These are phyloP conservation scores for Blastobasis lacticolella DNA, from an alignment of 2,888 invertebrate genomes.

Conservation along the genomic window DNA sequence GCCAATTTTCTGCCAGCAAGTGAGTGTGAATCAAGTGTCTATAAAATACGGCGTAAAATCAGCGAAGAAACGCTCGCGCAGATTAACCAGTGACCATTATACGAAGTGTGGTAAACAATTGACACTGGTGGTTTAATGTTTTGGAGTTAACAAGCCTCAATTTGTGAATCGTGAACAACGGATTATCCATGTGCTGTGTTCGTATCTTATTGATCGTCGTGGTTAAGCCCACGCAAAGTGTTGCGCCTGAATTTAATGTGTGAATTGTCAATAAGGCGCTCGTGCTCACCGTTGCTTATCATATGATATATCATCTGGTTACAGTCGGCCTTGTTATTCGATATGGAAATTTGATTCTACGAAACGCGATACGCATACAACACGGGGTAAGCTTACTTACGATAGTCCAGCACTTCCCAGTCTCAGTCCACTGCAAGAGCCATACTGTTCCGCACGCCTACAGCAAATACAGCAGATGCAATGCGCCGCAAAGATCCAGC, in stretches of 20 bases:
- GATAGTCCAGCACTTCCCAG: slow-evolving; percentile 29
- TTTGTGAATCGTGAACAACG: slow-evolving; percentile 25
- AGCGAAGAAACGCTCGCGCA: too few relatives aligned
- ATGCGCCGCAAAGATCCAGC: slow-evolving; percentile 57
- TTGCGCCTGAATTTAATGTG: too few relatives aligned
- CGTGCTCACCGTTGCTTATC: slow-evolving; percentile 60
- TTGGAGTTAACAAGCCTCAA: neutral
- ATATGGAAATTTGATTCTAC: slow-evolving; percentile 56
- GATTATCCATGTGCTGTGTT: slow-evolving; percentile 22
- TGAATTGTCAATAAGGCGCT: slow-evolving; percentile 16
- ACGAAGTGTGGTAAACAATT: neutral
- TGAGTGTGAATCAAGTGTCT: too few relatives aligned
- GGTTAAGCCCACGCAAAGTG: slow-evolving; percentile 22
- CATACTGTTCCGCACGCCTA: slow-evolving; percentile 40
- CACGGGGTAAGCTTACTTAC: slow-evolving; percentile 46
- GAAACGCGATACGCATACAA: slow-evolving; percentile 49
- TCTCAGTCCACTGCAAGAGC: slow-evolving; percentile 41
- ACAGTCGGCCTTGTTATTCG: slow-evolving; percentile 54
- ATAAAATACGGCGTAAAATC: too few relatives aligned
- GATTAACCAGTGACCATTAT: too few relatives aligned
- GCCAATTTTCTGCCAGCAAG: too few relatives aligned
- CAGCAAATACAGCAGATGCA: slow-evolving; percentile 7
- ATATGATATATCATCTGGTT: slow-evolving; percentile 63
- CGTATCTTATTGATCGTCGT: slow-evolving; percentile 39
- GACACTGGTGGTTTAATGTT: neutral